Percentiles rank a stretch among this genome's conserved stretches.
These are phyloP conservation scores for Zosterops pallidus DNA, from an alignment of 2,113 vertebrate species.

Conservation along the genomic window DNA sequence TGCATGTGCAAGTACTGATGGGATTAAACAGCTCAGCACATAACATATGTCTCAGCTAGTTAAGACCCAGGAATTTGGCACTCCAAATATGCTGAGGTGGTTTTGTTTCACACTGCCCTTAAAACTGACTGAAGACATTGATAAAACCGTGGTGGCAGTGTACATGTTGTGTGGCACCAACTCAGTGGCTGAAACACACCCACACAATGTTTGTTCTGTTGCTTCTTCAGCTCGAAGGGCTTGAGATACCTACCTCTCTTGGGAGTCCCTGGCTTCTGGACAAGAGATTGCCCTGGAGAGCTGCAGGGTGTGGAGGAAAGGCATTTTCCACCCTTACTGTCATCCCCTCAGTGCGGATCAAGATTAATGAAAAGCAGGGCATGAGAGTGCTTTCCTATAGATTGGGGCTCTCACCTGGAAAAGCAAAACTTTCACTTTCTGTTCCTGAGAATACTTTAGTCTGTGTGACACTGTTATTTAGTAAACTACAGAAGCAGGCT, in stretches of 20 bases:
- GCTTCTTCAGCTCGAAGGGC: neutral
- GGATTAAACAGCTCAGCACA: conserved; percentile 45
- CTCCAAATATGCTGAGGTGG: conserved; percentile 13
- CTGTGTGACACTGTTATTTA: neutral
- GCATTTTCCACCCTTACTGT: neutral
- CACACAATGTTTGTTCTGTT: neutral
- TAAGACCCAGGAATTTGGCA: conserved; percentile 49
- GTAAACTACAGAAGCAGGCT: neutral
- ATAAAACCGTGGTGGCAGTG: fast-evolving
- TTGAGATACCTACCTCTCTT: neutral
- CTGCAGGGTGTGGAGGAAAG: neutral
- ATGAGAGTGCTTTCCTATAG: neutral
- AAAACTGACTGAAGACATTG: neutral
- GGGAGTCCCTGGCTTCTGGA: neutral
- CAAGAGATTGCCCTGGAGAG: neutral
- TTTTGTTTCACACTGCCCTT: neutral
- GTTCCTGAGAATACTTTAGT: neutral
- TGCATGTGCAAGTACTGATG: neutral
- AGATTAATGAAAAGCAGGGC: neutral
- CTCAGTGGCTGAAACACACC: neutral
- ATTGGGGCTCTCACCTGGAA: neutral
- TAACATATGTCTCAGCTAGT: conserved; percentile 4
- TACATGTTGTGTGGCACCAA: neutral
- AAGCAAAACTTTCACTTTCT: neutral
- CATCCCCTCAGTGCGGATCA: neutral